Base-by-base conservation (phyloP, 2,888 invertebrate genomes). In the Xanthorhoe designata region DNA sequence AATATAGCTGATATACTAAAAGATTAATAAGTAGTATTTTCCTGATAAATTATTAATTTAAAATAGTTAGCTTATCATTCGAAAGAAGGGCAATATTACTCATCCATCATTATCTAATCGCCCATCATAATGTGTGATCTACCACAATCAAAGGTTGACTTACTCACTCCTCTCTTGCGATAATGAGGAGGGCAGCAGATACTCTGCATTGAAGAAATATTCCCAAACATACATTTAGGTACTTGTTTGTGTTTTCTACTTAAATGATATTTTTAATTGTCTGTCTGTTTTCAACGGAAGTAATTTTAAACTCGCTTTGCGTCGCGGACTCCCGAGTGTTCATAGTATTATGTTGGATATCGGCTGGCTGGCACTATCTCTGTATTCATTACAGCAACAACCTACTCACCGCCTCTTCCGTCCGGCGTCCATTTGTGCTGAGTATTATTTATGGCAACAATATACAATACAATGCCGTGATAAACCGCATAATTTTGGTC, bases 21-120 rank as follows among this genome's bases (percentile, higher is more conserved):
- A n/a, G n/a, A n/a, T n/a, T n/a, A n/a, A n/a, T n/a, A n/a, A 24
- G 4, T 24, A 24, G 24, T 24, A 24, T 24, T 24, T 24, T 24
- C 24, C 24, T 24, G 24, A 4, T 24, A 35, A 17, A 35, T 35
- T 8, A 35, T n/a, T 52, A 5, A 29, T 32, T 42, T 9, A 38
- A 51, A 13, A 15, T 32, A 52, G n/a, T 2, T 32, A 0, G 35
- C 35, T 53, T 53, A 53, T 53, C 35, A 35, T 32, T 35, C 35
- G 17, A 17, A 53, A 35, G 9, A 35, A 53, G 52, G 15, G 53
- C 52, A 53, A 6, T 35, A 17, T 53, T 35, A 53, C 35, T 53
- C 53, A 53, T 35, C 17, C 53, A 53, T 35, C 17, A 15, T 17
- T 53, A 53, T 35, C 53, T 53, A 35, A 32, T 52, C 52, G 38